phyloP scores from a whole-genome alignment of 2,888 invertebrate genomes.

The Pyrgus malvae region DNA sequence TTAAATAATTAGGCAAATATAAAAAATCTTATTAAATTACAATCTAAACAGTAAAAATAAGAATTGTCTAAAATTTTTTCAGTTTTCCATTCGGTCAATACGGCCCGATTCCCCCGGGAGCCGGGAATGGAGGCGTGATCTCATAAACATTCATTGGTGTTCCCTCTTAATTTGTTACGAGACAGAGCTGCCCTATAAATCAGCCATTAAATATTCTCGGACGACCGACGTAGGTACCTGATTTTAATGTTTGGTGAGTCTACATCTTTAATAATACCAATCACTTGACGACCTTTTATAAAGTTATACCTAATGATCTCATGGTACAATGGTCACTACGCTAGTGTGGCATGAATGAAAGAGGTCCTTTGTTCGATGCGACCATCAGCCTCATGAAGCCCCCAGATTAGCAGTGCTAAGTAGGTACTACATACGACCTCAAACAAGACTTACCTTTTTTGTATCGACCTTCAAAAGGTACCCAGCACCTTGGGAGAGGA shows the following conservation, averaged over 20 bases:
- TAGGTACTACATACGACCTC: too few relatives aligned
- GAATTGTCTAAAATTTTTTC: background rate
- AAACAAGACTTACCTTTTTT: too few relatives aligned
- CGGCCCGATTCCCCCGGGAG: background rate
- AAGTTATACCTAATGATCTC: too few relatives aligned
- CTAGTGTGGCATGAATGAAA: too few relatives aligned
- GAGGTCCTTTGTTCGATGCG: too few relatives aligned
- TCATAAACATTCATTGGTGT: constrained; percentile 6
- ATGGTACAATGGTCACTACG: too few relatives aligned
- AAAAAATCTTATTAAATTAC: background rate
- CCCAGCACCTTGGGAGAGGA: too few relatives aligned
- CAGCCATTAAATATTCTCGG: background rate
- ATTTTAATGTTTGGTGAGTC: background rate
- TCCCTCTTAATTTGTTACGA: constrained; percentile 5
- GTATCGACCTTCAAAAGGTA: too few relatives aligned
- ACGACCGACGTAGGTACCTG: background rate
- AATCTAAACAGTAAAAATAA: background rate
- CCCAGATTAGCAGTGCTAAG: too few relatives aligned
- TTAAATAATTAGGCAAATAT: background rate
- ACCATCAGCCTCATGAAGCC: too few relatives aligned
- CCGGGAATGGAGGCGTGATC: background rate
- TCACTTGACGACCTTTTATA: too few relatives aligned
- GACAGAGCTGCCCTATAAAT: constrained; percentile 3
- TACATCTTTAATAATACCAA: too few relatives aligned
- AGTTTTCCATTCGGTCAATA: background rate